Percentiles rank a stretch among this genome's conserved stretches.
Conservation (phyloP, 2,113 vertebrate genomes). For the Symphodus melops region DNA sequence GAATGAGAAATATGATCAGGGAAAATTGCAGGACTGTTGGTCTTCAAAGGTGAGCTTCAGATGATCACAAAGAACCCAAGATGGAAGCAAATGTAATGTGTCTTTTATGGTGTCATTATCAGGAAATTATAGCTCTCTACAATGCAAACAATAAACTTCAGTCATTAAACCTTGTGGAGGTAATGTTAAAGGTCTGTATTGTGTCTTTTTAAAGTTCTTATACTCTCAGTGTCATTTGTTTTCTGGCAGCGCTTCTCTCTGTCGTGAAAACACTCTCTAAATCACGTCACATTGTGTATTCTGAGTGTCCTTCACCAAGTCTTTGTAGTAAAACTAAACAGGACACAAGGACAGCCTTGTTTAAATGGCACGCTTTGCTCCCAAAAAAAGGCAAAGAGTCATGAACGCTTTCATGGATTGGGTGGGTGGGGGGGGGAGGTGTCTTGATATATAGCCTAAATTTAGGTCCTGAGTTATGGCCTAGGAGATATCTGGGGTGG, state of each 20-base stretch:
- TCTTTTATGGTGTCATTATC: slow-evolving; percentile 20
- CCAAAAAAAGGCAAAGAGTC: slow-evolving; percentile 81
- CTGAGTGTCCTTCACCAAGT: slow-evolving; percentile 61
- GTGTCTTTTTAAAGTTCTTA: slow-evolving; percentile 26
- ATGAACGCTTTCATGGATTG: slow-evolving; percentile 43
- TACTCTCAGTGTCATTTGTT: slow-evolving; percentile 1
- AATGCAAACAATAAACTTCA: slow-evolving; percentile 15
- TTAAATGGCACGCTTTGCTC: slow-evolving; percentile 65
- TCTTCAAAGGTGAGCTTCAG: slow-evolving; percentile 3
- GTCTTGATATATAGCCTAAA: slow-evolving; percentile 84
- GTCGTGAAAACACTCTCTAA: slow-evolving; percentile 56
- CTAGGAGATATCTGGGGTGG: slow-evolving; percentile 78
- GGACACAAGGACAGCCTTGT: slow-evolving; percentile 56
- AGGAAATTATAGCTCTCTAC: slow-evolving; percentile 4
- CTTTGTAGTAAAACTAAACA: slow-evolving; percentile 72
- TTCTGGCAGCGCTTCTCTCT: slow-evolving; percentile 27
- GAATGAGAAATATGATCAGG: slow-evolving; percentile 87
- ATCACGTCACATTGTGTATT: slow-evolving; percentile 71
- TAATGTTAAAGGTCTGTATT: slow-evolving; percentile 16
- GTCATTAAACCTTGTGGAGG: slow-evolving; percentile 8
- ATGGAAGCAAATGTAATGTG: slow-evolving; percentile 1
- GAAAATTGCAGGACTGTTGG: slow-evolving; percentile 15
- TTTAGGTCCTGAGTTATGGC: slow-evolving; percentile 85
- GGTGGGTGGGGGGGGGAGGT: slow-evolving; percentile 51
- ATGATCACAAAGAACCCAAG: slow-evolving; percentile 15